Evolutionary conservation across 2,797 vertebrate species (phyloP).

Genomic region (Paedocypris micromegethes): DNA sequence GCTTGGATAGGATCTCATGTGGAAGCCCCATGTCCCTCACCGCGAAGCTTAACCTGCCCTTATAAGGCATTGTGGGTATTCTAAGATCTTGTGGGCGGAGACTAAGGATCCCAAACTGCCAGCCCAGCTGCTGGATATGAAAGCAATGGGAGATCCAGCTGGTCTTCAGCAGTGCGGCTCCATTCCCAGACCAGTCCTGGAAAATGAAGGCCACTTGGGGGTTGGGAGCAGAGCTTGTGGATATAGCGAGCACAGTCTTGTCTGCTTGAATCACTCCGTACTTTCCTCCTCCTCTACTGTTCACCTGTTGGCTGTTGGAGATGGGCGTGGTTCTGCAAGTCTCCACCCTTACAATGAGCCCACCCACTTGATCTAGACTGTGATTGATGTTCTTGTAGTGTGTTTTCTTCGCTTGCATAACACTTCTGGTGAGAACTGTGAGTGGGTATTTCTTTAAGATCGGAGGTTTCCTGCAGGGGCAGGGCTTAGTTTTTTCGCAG

Average conservation of each 20-base stretch:
- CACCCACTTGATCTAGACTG: background rate
- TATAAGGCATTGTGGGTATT: slow-evolving; percentile 60
- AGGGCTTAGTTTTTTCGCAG: too few species aligned
- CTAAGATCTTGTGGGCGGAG: slow-evolving; percentile 51
- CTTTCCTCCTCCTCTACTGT: background rate
- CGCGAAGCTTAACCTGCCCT: slow-evolving; percentile 49
- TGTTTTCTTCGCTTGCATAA: slow-evolving; percentile 12
- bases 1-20: slow-evolving; percentile 29
- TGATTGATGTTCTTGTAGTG: background rate
- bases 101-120: slow-evolving; percentile 24
- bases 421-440: background rate
- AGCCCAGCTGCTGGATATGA: slow-evolving; percentile 35
- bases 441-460: slow-evolving; percentile 12
- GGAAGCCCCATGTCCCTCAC: slow-evolving; percentile 43
- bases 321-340: background rate
- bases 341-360: background rate
- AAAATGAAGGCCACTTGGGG: slow-evolving; percentile 30
- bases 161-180: slow-evolving; percentile 20
- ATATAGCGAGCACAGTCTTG: slow-evolving; percentile 55
- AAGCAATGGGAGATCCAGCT: slow-evolving; percentile 38
- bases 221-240: slow-evolving; percentile 30
- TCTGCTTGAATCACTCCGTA: slow-evolving; percentile 6
- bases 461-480: too few species aligned
- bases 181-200: slow-evolving; percentile 17
- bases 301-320: background rate